Percentiles rank a stretch among this genome's conserved stretches.
phyloP scores from a whole-genome alignment of 2,113 vertebrate genomes.

The Fulica atra region DNA sequence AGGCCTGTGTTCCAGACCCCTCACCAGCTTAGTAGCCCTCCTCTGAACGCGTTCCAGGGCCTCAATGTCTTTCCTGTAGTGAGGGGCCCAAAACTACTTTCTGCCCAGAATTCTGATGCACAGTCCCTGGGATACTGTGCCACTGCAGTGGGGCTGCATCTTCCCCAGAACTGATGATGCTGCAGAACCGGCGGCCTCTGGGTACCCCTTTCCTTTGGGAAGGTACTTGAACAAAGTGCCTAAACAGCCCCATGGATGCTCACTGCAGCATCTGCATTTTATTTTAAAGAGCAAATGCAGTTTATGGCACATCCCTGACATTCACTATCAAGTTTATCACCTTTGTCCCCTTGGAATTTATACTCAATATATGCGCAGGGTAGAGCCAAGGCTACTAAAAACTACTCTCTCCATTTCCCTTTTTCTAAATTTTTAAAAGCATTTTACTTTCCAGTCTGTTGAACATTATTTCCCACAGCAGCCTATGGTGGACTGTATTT shows the following conservation, averaged over 20 bases:
- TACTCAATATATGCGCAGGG: background rate
- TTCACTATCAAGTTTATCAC: background rate
- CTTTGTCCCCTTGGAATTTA: background rate
- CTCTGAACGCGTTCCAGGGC: too few species aligned
- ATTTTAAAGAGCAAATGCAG: fast-evolving
- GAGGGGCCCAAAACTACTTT: too few species aligned
- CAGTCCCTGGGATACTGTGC: fast-evolving
- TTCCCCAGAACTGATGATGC: background rate
- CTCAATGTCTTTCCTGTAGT: too few species aligned
- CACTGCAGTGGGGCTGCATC: background rate
- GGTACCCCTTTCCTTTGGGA: background rate
- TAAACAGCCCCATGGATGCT: background rate
- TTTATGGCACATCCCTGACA: background rate
- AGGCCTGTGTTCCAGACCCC: too few species aligned
- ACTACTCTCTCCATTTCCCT: background rate
- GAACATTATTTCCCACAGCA: background rate
- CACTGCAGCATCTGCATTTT: background rate
- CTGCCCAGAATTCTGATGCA: background rate
- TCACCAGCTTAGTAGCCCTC: too few species aligned
- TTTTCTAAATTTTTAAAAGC: background rate
- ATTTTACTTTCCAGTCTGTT: background rate
- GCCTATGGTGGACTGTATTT: background rate
- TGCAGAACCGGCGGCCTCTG: background rate
- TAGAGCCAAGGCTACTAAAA: background rate
- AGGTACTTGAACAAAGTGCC: background rate